Percentiles rank a stretch among this genome's conserved stretches.
Conservation (phyloP, 2,797 vertebrate species). For the Simalia tracyae region DNA sequence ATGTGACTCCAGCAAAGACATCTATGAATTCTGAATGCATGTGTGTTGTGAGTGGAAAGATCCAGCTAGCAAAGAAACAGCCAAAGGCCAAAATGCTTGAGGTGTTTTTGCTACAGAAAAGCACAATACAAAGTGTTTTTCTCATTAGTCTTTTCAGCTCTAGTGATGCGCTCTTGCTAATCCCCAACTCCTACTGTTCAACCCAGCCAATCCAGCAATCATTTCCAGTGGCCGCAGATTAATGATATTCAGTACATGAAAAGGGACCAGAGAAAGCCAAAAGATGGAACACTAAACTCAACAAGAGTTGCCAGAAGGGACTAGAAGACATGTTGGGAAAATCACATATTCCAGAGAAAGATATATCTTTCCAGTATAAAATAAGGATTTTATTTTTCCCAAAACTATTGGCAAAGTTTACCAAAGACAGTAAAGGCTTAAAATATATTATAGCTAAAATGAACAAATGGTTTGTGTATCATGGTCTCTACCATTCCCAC, state of each 20-base stretch:
- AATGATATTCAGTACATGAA: conserved; percentile 23
- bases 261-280: conserved; percentile 10
- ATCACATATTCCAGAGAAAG: not conserved
- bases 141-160: conserved; percentile 31
- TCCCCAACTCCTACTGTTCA: conserved; percentile 14
- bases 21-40: not conserved
- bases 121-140: conserved; percentile 23
- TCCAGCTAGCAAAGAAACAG: conserved; percentile 12
- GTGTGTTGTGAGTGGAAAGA: not conserved
- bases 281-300: not conserved
- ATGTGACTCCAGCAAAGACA: conserved; percentile 5
- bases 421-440: not conserved
- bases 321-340: conserved; percentile 1
- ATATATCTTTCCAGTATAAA: not conserved
- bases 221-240: conserved; percentile 23
- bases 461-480: not conserved
- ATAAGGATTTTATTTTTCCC: not conserved
- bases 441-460: not conserved
- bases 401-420: not conserved
- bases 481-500: not conserved
- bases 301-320: not conserved
- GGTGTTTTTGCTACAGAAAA: conserved; percentile 26
- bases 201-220: not conserved
- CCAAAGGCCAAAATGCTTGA: conserved; percentile 23
- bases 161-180: conserved; percentile 2